A percentile compares a stretch with the other conserved stretches of the same genome.
phyloP scores from a whole-genome alignment of 2,797 vertebrate genomes.

The Loris lydekkerianus region DNA sequence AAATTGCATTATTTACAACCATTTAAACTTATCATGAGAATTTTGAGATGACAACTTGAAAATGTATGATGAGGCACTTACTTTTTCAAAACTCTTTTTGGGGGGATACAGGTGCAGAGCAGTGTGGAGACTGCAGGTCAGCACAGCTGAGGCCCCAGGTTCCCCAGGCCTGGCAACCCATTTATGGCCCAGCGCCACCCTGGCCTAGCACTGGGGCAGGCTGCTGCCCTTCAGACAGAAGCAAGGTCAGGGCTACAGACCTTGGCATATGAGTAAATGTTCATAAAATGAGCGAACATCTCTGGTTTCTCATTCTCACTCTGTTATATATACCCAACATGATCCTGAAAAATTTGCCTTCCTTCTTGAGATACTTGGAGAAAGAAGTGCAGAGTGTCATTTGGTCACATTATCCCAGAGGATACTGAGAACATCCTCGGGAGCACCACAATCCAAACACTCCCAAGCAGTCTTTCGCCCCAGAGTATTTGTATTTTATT shows the following conservation, averaged over 20 bases:
- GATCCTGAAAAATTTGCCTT: background rate
- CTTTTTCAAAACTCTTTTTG: background rate
- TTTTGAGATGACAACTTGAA: constrained; percentile 48
- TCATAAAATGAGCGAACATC: background rate
- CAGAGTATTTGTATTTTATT: constrained; percentile 43
- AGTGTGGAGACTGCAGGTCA: too few relatives aligned
- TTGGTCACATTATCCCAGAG: background rate
- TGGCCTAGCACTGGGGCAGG: background rate
- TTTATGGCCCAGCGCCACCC: background rate
- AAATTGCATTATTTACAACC: constrained; percentile 69
- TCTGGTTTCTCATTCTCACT: background rate
- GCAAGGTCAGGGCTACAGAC: background rate
- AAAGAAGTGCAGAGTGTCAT: background rate
- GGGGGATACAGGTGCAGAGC: background rate
- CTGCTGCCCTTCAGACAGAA: too few relatives aligned
- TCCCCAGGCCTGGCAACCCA: fast-evolving
- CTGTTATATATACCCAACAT: background rate
- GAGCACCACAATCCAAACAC: background rate
- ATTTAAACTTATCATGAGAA: constrained; percentile 60
- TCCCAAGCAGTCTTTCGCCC: background rate
- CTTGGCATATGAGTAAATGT: background rate
- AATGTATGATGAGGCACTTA: background rate
- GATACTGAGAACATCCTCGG: background rate
- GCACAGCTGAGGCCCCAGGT: background rate
- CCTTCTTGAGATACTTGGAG: background rate